Base-by-base conservation (phyloP, 2,888 invertebrate genomes). In the Euzetes globulus region DNA sequence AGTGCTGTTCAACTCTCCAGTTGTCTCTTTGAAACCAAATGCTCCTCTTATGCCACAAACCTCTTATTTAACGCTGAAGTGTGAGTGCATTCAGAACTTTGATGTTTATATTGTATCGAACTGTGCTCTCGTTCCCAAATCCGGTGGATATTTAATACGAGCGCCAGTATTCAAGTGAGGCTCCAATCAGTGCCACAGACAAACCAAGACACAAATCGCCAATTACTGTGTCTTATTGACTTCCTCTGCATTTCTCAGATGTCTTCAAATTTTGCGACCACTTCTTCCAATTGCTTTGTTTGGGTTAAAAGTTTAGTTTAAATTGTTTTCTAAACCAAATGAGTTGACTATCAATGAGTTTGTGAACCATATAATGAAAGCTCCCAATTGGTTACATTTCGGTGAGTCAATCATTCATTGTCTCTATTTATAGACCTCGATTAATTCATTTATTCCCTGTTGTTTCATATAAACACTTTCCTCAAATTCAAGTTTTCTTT, bases 91-190 rank as follows among this genome's bases (percentile, higher is more conserved):
- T 27, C 60, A 33, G 22, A 6, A 58, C 15, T 9, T 25, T 58
- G 3, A n/a, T 60, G 60, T 60, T 60, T 60, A 60, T 60, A 17
- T 60, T 60, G 60, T 60, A 60, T 60, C 60, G 60, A 60, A 60
- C 60, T 52, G 52, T 19, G 52, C n/a, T 19, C 52, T 19, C 52
- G 5, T 5, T 47, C n/a, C 1, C 15, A 52, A 52, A 52, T 52
- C 60, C 22, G 60, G 29, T 60, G 29, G 60, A 60, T 60, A 60
- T 60, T 33, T 17, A 60, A 60, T 29, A 60, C 33, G 9, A 60
- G 1, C 7, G 13, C 19, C 52, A 52, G 41, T n/a, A 25, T 22
- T 55, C 5, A 19, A 55, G 55, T 7, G 55, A 25, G 55, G 7
- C 19, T 19, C 19, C 55, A 55, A 25, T 25, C 55, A 27, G 29